Base-by-base conservation (phyloP, 2,888 invertebrate genomes). In the Aspidiotus rigidus region DNA sequence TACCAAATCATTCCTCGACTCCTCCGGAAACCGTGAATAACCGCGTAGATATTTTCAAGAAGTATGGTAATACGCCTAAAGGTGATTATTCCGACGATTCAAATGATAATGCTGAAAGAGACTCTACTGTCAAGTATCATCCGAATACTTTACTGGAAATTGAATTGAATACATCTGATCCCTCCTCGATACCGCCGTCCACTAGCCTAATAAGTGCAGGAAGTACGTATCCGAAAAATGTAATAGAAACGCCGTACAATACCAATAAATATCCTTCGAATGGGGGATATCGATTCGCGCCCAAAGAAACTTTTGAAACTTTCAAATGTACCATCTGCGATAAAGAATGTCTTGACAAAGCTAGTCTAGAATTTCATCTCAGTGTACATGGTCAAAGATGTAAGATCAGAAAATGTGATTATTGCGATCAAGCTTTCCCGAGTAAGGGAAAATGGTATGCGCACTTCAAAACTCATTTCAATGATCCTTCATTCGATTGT, bases 81-180 rank as follows among this genome's bases (percentile, higher is more conserved):
- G n/a, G 11, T 49, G 49, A 49, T 3, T n/a, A 11, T 11, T 49
- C 49, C 10, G 49, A 49, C n/a, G 49, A 49, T 49, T 78, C 72
- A 77, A 79, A 73, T 74, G 57, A 66, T 3, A 49, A 28, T 62
- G n/a, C 53, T 53, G 77, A 74, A 73, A 81, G 77, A 75, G 49
- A 49, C n/a, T 49, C 49, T 53, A 63, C 15, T n/a, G 53, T 53
- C 10, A 63, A 63, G 53, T 63, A 63, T 28, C 49, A 63, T 63
- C 63, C 63, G 9, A 53, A 8, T 63, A 53, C 53, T 39, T 17
- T 63, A 7, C 63, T 63, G 7, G 42, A 63, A 28, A 28, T 63
- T 7, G 63, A 63, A 53, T 53, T 63, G n/a, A 63, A 63, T 28
- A 63, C 63, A 6, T 3, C n/a, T 10, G 63, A 63, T 17, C 13